These are phyloP conservation scores for Nudaria mundana DNA, from an alignment of 2,888 invertebrate genomes.

Conservation along the genomic window DNA sequence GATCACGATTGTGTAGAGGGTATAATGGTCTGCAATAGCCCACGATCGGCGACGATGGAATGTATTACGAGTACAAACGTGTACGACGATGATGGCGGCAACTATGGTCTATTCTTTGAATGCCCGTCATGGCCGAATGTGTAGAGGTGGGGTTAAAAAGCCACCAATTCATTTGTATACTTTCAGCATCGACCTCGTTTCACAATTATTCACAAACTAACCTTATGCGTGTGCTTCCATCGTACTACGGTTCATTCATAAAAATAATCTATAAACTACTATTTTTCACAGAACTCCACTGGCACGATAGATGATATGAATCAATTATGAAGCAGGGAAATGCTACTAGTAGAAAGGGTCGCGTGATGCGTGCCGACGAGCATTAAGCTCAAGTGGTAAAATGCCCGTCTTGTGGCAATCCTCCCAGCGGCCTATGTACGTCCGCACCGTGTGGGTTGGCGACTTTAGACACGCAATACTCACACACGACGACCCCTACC, in stretches of 20 bases:
- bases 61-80: too few relatives aligned
- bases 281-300: conserved; percentile 40
- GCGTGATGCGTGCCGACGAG: conserved; percentile 49
- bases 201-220: too few relatives aligned
- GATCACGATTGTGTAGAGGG: too few relatives aligned
- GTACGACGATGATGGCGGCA: too few relatives aligned
- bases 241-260: not conserved
- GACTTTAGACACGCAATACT: conserved; percentile 86
- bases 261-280: conserved; percentile 22
- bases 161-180: too few relatives aligned
- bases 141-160: too few relatives aligned
- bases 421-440: conserved; percentile 82
- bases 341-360: conserved; percentile 38
- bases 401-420: conserved; percentile 84
- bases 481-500: conserved; percentile 82
- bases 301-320: conserved; percentile 40
- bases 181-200: too few relatives aligned
- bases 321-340: conserved; percentile 58
- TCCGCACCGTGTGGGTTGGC: conserved; percentile 86
- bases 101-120: too few relatives aligned
- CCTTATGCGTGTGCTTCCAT: not conserved
- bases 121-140: too few relatives aligned
- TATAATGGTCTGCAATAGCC: too few relatives aligned
- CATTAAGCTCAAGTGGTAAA: conserved; percentile 40
- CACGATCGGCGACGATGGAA: too few relatives aligned